Percentiles rank a stretch among this genome's conserved stretches.
Conservation (phyloP, 2,888 invertebrate genomes). For the Drosophila kanekoi region DNA sequence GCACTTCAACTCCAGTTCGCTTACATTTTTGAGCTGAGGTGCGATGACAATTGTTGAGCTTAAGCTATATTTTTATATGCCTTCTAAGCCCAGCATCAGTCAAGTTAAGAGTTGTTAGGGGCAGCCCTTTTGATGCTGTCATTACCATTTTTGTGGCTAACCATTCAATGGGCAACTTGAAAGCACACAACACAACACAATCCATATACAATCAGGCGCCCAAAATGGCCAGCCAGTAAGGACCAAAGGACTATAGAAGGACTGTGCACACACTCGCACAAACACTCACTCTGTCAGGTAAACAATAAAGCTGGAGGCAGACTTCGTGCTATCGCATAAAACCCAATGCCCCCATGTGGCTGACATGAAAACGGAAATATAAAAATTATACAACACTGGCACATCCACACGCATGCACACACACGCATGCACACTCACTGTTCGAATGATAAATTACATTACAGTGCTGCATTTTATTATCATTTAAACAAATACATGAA, state of each 20-base stretch:
- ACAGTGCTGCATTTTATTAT: conserved; percentile 69
- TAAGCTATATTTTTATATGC: conserved; percentile 1
- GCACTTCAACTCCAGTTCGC: conserved; percentile 3
- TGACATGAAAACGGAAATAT: conserved; percentile 45
- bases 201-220: conserved; percentile 30
- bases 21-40: background rate
- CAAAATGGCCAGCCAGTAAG: conserved; percentile 35
- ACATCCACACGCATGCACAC: background rate
- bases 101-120: conserved; percentile 23
- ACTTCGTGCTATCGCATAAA: conserved; percentile 29
- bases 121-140: conserved; percentile 36
- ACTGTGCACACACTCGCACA: background rate
- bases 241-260: conserved; percentile 35
- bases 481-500: conserved; percentile 54
- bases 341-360: conserved; percentile 19
- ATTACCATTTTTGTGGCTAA: conserved; percentile 36
- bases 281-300: conserved; percentile 29
- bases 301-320: conserved; percentile 36
- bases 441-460: conserved; percentile 65
- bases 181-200: conserved; percentile 30
- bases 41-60: conserved; percentile 12
- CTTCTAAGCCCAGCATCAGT: conserved; percentile 2
- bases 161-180: conserved; percentile 49
- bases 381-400: conserved; percentile 41
- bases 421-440: background rate